Conservation (phyloP, 2,113 vertebrate genomes). For the Cinclus mexicanus region DNA sequence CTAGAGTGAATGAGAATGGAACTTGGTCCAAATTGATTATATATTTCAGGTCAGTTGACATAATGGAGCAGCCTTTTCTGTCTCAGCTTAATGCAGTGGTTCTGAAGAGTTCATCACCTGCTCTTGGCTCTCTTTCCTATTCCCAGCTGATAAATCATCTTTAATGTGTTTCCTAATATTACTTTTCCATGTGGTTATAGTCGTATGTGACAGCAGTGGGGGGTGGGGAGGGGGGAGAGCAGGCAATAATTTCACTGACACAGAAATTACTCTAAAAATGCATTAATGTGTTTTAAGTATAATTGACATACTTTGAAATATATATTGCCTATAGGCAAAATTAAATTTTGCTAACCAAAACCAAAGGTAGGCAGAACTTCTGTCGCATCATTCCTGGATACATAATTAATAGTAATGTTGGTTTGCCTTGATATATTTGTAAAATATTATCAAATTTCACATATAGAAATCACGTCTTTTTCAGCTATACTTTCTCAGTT, state of each 20-base stretch:
- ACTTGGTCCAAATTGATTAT: constrained; percentile 58
- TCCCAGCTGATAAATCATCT: constrained; percentile 66
- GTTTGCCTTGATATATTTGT: not conserved
- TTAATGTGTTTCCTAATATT: constrained; percentile 62
- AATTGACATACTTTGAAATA: constrained; percentile 50
- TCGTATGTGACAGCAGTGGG: constrained; percentile 15
- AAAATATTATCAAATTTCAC: not conserved
- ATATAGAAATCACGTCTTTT: not conserved
- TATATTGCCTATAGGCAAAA: constrained; percentile 19
- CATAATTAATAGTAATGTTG: not conserved
- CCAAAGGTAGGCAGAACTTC: not conserved
- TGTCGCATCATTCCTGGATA: not conserved
- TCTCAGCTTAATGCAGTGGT: constrained; percentile 62
- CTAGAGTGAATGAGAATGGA: constrained; percentile 52
- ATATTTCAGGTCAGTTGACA: constrained; percentile 67
- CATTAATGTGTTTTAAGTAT: constrained; percentile 48
- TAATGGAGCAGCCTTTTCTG: constrained; percentile 62
- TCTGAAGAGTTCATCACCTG: constrained; percentile 68
- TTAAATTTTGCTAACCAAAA: constrained; percentile 16
- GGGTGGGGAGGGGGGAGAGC: not conserved
- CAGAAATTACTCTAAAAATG: constrained; percentile 58
- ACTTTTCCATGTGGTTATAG: constrained; percentile 35
- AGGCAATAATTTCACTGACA: constrained; percentile 55
- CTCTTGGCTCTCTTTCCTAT: constrained; percentile 62
- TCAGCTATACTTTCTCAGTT: constrained; percentile 7